These are phyloP conservation scores for Pontoporia blainvillei DNA, from an alignment of 2,113 vertebrate genomes.

Conservation along the genomic window DNA sequence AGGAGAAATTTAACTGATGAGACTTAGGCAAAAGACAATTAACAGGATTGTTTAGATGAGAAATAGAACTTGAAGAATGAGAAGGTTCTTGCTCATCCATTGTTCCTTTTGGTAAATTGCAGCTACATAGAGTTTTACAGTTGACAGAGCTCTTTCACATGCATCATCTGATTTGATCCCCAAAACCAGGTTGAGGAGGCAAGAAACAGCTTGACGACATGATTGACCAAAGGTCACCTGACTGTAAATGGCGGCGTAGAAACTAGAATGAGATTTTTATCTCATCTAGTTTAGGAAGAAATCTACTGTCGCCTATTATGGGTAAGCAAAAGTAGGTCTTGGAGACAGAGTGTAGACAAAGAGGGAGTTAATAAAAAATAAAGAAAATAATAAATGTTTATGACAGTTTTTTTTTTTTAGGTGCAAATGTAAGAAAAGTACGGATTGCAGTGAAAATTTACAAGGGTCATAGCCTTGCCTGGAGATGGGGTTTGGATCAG, in stretches of 20 bases:
- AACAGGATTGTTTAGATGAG: background rate
- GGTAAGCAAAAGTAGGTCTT: background rate
- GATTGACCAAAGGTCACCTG: constrained; percentile 28
- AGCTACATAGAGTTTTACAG: background rate
- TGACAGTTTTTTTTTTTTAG: background rate
- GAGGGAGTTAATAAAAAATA: constrained; percentile 5
- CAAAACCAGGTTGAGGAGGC: background rate
- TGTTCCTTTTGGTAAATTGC: background rate
- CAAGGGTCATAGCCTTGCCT: background rate
- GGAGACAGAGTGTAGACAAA: constrained; percentile 5
- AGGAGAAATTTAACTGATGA: background rate
- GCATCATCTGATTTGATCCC: background rate
- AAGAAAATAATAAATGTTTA: background rate
- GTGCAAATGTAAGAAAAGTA: background rate
- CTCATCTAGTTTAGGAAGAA: background rate
- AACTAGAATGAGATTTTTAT: constrained; percentile 40
- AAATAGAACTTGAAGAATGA: constrained; percentile 1
- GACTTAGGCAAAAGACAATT: background rate
- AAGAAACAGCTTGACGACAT: constrained; percentile 47
- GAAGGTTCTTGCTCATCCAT: background rate
- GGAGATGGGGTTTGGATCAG: background rate
- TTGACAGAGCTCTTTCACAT: constrained; percentile 30
- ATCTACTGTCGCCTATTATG: background rate
- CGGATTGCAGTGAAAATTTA: background rate
- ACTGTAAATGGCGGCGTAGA: background rate